Evolutionary conservation across 2,888 invertebrate species (phyloP).

Genomic region (Conchocele bisecta): DNA sequence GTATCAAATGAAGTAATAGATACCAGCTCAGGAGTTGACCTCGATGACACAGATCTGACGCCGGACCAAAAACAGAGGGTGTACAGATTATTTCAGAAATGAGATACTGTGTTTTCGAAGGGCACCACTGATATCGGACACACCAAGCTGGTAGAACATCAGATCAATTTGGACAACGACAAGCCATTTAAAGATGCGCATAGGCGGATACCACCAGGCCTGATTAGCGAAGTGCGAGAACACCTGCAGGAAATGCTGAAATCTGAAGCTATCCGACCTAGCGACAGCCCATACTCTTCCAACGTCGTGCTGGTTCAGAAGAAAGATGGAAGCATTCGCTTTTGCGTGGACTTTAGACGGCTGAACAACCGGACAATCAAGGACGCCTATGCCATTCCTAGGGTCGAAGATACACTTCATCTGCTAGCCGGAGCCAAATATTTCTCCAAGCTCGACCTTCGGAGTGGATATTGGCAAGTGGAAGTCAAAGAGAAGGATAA

Average conservation of each 20-base stretch:
- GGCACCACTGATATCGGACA: not conserved
- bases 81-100: not conserved
- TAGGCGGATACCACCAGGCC: not conserved
- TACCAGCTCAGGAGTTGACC: not conserved
- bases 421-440: constrained; percentile 12
- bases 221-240: not conserved
- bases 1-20: not conserved
- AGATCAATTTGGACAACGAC: not conserved
- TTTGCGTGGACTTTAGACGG: constrained; percentile 23
- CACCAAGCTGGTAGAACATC: not conserved
- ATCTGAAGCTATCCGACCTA: not conserved
- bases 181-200: not conserved
- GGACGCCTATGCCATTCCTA: constrained; percentile 21
- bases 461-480: constrained; percentile 16
- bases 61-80: not conserved
- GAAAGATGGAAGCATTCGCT: not conserved
- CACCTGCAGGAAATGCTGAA: constrained; percentile 2
- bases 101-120: not conserved
- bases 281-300: not conserved
- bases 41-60: not conserved
- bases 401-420: constrained; percentile 25
- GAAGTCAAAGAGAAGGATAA: constrained; percentile 42
- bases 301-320: not conserved
- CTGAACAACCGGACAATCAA: constrained; percentile 18
- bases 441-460: constrained; percentile 16